Percentiles rank a stretch among this genome's conserved stretches.
These are phyloP conservation scores for Vulpes lagopus DNA, from an alignment of 2,113 vertebrate species.

Conservation along the genomic window DNA sequence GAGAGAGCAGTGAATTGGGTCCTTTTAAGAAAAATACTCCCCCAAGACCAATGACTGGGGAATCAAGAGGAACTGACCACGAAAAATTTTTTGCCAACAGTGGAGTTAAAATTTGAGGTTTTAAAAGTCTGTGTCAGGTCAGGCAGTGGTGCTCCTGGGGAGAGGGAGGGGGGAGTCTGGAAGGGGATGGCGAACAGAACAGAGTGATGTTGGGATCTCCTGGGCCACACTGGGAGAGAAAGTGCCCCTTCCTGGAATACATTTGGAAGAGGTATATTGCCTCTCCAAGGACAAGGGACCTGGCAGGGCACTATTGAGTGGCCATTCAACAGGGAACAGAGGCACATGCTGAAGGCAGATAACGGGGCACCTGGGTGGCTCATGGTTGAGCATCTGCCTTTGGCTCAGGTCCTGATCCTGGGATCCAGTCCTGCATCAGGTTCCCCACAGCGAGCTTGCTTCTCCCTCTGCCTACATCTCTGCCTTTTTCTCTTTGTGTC, in stretches of 20 bases:
- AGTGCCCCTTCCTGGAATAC: not conserved
- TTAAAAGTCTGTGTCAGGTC: not conserved
- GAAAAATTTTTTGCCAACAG: not conserved
- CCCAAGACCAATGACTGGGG: not conserved
- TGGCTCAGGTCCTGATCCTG: too few species aligned
- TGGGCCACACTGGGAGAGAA: not conserved
- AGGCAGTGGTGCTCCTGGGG: not conserved
- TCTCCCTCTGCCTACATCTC: too few species aligned
- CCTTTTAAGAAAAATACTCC: not conserved
- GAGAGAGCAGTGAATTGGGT: not conserved
- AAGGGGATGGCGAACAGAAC: not conserved
- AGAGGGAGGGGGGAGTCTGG: not conserved
- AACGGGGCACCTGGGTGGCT: not conserved
- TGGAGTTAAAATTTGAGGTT: not conserved
- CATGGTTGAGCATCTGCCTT: too few species aligned
- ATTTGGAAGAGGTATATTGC: not conserved
- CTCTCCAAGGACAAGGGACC: not conserved
- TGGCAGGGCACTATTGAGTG: not conserved
- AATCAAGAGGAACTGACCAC: not conserved
- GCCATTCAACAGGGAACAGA: not conserved
- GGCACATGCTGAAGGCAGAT: not conserved
- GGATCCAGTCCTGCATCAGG: too few species aligned
- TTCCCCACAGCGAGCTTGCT: too few species aligned
- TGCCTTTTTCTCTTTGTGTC: too few species aligned
- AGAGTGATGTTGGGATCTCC: not conserved